phyloP scores from a whole-genome alignment of 2,888 invertebrate genomes.

The Eustalomyia histrio region DNA sequence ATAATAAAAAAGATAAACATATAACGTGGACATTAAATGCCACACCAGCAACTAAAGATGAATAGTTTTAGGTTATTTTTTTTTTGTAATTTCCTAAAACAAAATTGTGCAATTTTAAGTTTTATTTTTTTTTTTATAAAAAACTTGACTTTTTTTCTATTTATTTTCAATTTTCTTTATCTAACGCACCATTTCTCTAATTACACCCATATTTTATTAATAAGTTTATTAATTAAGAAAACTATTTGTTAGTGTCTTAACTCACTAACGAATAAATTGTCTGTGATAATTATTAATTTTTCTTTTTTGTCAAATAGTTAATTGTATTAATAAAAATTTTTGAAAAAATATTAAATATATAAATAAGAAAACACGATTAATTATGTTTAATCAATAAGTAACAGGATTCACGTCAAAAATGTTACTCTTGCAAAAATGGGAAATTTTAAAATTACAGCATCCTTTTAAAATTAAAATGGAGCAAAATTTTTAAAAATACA shows the following conservation, averaged over 20 bases:
- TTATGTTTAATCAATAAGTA: too few species aligned
- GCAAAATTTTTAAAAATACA: too few species aligned
- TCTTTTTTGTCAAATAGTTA: constrained; percentile 23
- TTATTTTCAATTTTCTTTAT: background rate
- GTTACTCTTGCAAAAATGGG: too few species aligned
- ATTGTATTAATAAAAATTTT: constrained; percentile 15
- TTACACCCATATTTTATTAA: too few species aligned
- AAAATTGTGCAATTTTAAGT: too few species aligned
- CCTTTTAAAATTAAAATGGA: too few species aligned
- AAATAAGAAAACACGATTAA: background rate
- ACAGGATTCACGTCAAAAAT: too few species aligned
- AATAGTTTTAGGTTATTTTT: constrained; percentile 26
- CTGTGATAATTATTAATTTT: constrained; percentile 58
- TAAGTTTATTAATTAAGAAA: constrained; percentile 43
- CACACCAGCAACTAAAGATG: constrained; percentile 35
- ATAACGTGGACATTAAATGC: constrained; percentile 72
- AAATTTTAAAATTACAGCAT: too few species aligned
- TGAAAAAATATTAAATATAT: background rate
- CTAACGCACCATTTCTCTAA: constrained; percentile 23
- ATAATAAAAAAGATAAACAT: constrained; percentile 73
- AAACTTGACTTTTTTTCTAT: too few species aligned
- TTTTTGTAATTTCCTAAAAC: background rate
- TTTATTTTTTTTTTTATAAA: too few species aligned
- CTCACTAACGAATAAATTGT: constrained; percentile 51
- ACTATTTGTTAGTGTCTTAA: constrained; percentile 45